phyloP scores from a whole-genome alignment of 2,888 invertebrate species.

The Phragmatobia fuliginosa region DNA sequence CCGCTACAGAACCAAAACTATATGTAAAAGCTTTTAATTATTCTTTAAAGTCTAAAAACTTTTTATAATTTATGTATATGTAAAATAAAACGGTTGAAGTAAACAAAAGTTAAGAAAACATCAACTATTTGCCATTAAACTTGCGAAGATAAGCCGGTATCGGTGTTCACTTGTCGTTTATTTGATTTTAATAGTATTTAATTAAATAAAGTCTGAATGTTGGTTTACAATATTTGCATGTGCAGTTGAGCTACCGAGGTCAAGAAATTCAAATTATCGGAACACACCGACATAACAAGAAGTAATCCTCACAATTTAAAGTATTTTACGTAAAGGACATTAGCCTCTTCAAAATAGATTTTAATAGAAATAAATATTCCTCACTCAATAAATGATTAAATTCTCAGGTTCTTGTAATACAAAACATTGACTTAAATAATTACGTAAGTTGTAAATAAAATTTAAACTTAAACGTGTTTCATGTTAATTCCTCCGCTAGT shows the following conservation, averaged over 20 bases:
- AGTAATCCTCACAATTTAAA: too few species aligned
- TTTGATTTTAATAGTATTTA: background rate
- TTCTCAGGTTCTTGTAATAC: background rate
- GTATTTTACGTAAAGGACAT: too few species aligned
- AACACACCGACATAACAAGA: background rate
- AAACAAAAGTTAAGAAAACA: background rate
- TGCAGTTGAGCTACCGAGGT: background rate
- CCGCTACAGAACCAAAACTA: too few species aligned
- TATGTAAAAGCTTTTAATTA: too few species aligned
- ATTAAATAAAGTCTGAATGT: background rate
- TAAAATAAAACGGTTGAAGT: background rate
- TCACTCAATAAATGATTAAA: background rate
- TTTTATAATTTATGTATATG: background rate
- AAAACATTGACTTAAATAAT: background rate
- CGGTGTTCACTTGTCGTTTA: background rate
- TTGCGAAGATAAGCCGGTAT: background rate
- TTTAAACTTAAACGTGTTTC: slow-evolving; percentile 43
- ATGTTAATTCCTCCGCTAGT: slow-evolving; percentile 56
- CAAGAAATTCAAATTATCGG: too few species aligned
- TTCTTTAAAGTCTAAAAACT: too few species aligned
- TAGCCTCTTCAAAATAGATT: background rate
- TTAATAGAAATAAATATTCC: background rate
- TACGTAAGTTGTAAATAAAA: slow-evolving; percentile 15
- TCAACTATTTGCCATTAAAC: background rate
- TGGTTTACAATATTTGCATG: background rate